Percentiles rank a stretch among this genome's conserved stretches.
These are phyloP conservation scores for Zaprionus camerounensis DNA, from an alignment of 1,140 invertebrate species.

Conservation along the genomic window DNA sequence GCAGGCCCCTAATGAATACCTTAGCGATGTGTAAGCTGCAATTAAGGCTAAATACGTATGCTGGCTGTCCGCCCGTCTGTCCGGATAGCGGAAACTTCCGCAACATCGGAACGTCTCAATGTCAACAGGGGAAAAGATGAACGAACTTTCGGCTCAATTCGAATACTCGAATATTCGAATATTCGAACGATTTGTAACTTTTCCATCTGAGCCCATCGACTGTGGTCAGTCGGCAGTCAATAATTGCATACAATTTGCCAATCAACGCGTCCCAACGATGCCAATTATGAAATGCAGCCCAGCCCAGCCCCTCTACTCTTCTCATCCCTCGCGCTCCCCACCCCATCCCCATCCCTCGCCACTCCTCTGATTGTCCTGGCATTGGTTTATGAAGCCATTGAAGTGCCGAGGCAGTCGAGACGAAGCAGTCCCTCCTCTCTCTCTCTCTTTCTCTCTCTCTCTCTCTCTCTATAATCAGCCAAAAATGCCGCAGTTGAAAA, in stretches of 20 bases:
- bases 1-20: constrained; percentile 51
- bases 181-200: constrained; percentile 37
- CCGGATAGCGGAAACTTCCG: constrained; percentile 57
- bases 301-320: constrained; percentile 21
- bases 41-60: constrained; percentile 72
- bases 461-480: constrained; percentile 58
- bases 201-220: constrained; percentile 17
- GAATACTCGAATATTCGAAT: constrained; percentile 35
- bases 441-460: constrained; percentile 23
- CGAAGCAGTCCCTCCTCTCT: constrained; percentile 3
- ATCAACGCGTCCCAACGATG: constrained; percentile 78
- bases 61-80: constrained; percentile 5
- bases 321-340: background rate
- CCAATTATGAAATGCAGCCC: constrained; percentile 64
- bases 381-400: constrained; percentile 81
- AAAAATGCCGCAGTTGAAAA: constrained; percentile 60
- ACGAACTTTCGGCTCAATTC: constrained; percentile 65
- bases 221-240: constrained; percentile 48
- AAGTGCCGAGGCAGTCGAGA: constrained; percentile 39
- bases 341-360: constrained; percentile 3
- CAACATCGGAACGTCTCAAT: constrained; percentile 64
- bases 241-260: constrained; percentile 82
- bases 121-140: constrained; percentile 71
- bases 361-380: constrained; percentile 37
- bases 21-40: constrained; percentile 51